Conservation (phyloP, 2,888 invertebrate species). For the Drosophila parthenogenetica region DNA sequence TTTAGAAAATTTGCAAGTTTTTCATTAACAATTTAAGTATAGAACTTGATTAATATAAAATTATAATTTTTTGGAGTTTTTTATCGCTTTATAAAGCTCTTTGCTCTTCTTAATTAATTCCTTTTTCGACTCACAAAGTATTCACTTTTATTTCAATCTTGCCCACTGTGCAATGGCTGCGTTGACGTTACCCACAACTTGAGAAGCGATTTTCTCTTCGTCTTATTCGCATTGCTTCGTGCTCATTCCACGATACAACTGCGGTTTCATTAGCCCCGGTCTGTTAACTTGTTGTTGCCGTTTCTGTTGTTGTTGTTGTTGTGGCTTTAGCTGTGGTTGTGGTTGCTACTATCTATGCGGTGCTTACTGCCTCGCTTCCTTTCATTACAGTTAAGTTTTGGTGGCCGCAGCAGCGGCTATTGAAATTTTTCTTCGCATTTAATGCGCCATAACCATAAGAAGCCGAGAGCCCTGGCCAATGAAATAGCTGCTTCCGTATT, state of each 20-base stretch:
- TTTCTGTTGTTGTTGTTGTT: slow-evolving; percentile 36
- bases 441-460: slow-evolving; percentile 64
- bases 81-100: no score
- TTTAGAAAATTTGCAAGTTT: no score
- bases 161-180: slow-evolving; percentile 40
- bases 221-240: slow-evolving; percentile 55
- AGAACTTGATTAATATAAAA: no score
- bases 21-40: no score
- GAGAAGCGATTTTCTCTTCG: slow-evolving; percentile 73
- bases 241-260: slow-evolving; percentile 62
- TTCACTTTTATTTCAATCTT: neutral
- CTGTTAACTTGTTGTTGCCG: slow-evolving; percentile 51
- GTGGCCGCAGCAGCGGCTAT: slow-evolving; percentile 74
- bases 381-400: slow-evolving; percentile 76
- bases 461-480: slow-evolving; percentile 38
- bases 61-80: no score
- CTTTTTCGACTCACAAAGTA: neutral
- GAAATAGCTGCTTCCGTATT: slow-evolving; percentile 31
- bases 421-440: slow-evolving; percentile 62
- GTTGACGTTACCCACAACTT: slow-evolving; percentile 62
- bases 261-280: slow-evolving; percentile 77
- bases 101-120: neutral
- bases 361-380: slow-evolving; percentile 58
- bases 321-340: slow-evolving; percentile 51
- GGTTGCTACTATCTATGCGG: slow-evolving; percentile 47